Evolutionary conservation across 2,113 vertebrate genomes (phyloP), one percentile per base, ranked within the genome.

Genomic region (Anseranas semipalmata): DNA sequence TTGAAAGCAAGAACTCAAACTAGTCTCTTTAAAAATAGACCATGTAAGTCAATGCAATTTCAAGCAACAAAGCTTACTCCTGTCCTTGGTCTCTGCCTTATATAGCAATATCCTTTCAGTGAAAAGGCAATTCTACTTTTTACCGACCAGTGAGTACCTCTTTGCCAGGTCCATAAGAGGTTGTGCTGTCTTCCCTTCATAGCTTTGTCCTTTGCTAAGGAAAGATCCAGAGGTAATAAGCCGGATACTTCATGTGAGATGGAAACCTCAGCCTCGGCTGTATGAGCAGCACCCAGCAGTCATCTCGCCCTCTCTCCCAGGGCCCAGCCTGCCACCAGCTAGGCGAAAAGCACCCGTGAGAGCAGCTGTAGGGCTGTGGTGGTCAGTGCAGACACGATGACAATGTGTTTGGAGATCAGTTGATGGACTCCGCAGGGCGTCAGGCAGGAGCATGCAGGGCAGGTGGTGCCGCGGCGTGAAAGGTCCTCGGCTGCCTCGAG

Each of bases 21-120:
- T 71, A 75, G 87, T 62, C 28, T 43, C n/a, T 92, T 87, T 96
- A 96, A 96, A 97, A 97, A 97, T 96, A 90, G 80, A 43, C 70
- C 9, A 0, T 78, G 53, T 73, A 89, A 95, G 89, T 82, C 86
- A 68, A 33, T 88, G 92, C 92, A 93, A 80, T 94, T 96, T 96
- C 50, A 53, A 93, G 80, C 73, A 89, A 87, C 77, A 93, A 96
- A 97, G 70, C 83, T 87, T 83, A 77, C 21, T 83, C 76, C 89
- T 88, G 76, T 88, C 58, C 89, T 78, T 85, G 56, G 52, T 90
- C 90, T 94, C 91, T 97, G 85, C 95, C 87, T 85, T 81, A 93
- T 93, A 86, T 90, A 96, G 96, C 96, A 95, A 87, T 96, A 92
- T 71, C 62, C 94, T 81, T 92, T 37, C 59, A 70, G 77, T 53